These are phyloP conservation scores for Bungarus multicinctus DNA, from an alignment of 2,113 vertebrate species.

Conservation along the genomic window DNA sequence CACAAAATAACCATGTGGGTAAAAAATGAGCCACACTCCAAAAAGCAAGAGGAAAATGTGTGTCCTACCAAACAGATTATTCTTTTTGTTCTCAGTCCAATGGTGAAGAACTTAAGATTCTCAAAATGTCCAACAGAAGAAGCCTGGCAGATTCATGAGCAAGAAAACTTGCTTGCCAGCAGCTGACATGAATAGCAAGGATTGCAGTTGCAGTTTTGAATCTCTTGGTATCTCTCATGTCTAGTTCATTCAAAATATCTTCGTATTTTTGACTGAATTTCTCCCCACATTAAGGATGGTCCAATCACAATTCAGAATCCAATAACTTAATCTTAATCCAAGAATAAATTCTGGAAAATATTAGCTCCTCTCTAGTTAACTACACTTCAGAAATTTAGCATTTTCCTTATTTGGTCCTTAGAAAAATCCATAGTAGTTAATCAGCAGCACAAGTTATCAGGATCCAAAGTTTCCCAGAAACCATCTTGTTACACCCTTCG, in stretches of 20 bases:
- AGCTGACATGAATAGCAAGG: neutral
- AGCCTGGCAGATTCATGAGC: neutral
- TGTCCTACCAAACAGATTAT: neutral
- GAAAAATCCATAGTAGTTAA: neutral
- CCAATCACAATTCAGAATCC: neutral
- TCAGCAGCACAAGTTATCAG: neutral
- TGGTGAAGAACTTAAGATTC: neutral
- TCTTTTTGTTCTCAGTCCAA: neutral
- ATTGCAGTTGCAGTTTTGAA: neutral
- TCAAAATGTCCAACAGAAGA: neutral
- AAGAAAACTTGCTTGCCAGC: neutral
- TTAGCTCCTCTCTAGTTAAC: neutral
- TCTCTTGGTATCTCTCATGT: neutral
- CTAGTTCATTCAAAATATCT: neutral
- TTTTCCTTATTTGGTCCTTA: neutral
- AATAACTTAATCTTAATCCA: neutral
- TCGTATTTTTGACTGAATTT: too few species aligned
- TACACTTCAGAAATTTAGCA: neutral
- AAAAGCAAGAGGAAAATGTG: neutral
- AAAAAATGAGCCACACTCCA: too few species aligned
- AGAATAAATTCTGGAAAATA: neutral
- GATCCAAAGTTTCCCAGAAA: neutral
- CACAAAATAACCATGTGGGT: neutral
- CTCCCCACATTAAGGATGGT: neutral
- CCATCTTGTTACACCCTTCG: neutral